Evolutionary conservation across 2,797 vertebrate species (phyloP).

Genomic region (Apogon talboti): DNA sequence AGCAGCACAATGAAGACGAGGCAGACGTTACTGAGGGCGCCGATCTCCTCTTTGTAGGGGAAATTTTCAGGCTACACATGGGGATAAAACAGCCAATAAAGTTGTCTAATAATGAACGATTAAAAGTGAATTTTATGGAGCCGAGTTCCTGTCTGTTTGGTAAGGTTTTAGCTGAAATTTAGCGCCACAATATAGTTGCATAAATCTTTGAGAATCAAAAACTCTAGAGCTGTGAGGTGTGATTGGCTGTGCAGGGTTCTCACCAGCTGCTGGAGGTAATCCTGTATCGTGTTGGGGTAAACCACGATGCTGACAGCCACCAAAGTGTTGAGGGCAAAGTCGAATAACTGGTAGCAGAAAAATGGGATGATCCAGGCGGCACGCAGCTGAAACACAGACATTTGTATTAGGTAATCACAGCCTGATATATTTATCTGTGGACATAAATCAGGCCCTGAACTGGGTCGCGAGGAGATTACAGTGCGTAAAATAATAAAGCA

Average conservation of each 20-base stretch:
- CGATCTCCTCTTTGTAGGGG: conserved; percentile 94
- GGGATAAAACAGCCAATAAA: neutral
- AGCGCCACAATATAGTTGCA: neutral
- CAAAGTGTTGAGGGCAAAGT: conserved; percentile 94
- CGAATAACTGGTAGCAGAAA: conserved; percentile 98
- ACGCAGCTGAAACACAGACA: conserved; percentile 85
- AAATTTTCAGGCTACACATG: conserved; percentile 89
- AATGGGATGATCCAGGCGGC: conserved; percentile 97
- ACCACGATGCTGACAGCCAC: conserved; percentile 94
- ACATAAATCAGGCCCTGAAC: conserved; percentile 29
- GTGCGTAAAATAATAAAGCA: conserved; percentile 9
- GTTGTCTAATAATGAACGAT: too few relatives aligned
- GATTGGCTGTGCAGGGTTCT: conserved; percentile 22
- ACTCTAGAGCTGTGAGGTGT: neutral
- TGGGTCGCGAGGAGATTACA: conserved; percentile 14
- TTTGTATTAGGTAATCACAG: conserved; percentile 11
- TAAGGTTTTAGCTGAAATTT: too few relatives aligned
- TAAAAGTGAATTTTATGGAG: too few relatives aligned
- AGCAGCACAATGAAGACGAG: conserved; percentile 92
- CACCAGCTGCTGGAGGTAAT: conserved; percentile 95
- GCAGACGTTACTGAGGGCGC: conserved; percentile 91
- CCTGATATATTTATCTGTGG: conserved; percentile 5
- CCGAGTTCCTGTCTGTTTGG: too few relatives aligned
- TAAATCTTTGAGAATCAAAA: neutral
- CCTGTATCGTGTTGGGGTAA: conserved; percentile 94